Evolutionary conservation across 2,113 vertebrate species (phyloP).

Genomic region (Rostratula benghalensis): DNA sequence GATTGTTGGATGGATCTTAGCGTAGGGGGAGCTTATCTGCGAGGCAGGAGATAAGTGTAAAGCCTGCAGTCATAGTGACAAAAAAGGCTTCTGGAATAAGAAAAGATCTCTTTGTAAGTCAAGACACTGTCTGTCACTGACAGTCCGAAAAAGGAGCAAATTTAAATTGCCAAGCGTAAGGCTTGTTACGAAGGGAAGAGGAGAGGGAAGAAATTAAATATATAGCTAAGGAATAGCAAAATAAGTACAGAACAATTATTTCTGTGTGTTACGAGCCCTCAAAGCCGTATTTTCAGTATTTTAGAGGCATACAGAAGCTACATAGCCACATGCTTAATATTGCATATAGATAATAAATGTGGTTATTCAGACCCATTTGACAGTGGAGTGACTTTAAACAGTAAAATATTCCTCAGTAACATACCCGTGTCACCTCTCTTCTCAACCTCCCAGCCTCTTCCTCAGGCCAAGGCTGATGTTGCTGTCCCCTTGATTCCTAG

Average conservation of each 20-base stretch:
- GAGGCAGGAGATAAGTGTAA: conserved; percentile 23
- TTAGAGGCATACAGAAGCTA: not conserved
- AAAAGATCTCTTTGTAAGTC: conserved; percentile 33
- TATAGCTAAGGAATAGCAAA: not conserved
- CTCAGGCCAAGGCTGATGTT: not conserved
- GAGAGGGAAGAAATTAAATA: not conserved
- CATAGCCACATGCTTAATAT: not conserved
- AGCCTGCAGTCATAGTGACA: conserved; percentile 29
- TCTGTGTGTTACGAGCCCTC: not conserved
- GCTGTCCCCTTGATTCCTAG: not conserved
- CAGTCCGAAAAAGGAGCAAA: not conserved
- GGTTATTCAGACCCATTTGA: not conserved
- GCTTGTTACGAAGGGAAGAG: not conserved
- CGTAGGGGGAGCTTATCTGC: conserved; percentile 32
- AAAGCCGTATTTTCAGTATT: not conserved
- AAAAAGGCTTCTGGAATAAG: conserved; percentile 37
- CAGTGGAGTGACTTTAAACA: not conserved
- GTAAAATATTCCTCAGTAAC: not conserved
- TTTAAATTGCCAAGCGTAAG: not conserved
- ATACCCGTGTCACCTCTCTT: not conserved
- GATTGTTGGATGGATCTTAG: conserved; percentile 28
- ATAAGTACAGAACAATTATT: not conserved
- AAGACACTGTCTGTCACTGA: not conserved
- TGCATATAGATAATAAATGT: not conserved
- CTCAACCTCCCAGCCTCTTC: not conserved